These are phyloP conservation scores for Drosophila villosipedis DNA, from an alignment of 2,888 invertebrate species.

Conservation along the genomic window DNA sequence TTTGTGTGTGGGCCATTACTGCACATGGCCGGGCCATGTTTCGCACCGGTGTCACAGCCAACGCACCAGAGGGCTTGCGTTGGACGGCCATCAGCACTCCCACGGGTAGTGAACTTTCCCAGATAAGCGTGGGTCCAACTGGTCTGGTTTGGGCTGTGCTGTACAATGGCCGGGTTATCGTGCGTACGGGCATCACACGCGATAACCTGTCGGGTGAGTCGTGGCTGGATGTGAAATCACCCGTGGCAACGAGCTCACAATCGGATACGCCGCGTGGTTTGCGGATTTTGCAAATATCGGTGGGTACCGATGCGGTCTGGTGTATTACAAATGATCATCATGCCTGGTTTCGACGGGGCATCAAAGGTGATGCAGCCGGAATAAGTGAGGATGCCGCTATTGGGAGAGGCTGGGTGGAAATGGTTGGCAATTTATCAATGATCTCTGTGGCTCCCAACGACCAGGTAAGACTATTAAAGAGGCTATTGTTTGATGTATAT, in stretches of 20 bases:
- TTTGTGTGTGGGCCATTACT: slow-evolving; percentile 97
- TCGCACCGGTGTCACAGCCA: slow-evolving; percentile 91
- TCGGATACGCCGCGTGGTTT: slow-evolving; percentile 85
- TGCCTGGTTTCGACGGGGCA: slow-evolving; percentile 94
- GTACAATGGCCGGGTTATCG: slow-evolving; percentile 92
- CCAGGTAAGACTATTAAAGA: slow-evolving; percentile 87
- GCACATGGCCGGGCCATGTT: slow-evolving; percentile 95
- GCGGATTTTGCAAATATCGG: slow-evolving; percentile 91
- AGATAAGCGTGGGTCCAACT: slow-evolving; percentile 93
- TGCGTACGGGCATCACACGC: slow-evolving; percentile 93
- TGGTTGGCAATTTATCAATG: slow-evolving; percentile 93
- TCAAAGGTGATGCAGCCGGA: slow-evolving; percentile 90
- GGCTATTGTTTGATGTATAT: no score
- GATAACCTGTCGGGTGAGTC: slow-evolving; percentile 88
- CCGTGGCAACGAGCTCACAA: slow-evolving; percentile 84
- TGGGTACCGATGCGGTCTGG: slow-evolving; percentile 91
- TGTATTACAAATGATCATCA: slow-evolving; percentile 93
- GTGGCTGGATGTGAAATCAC: slow-evolving; percentile 93
- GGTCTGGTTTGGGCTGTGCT: slow-evolving; percentile 95
- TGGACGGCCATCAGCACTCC: slow-evolving; percentile 93
- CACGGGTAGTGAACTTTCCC: slow-evolving; percentile 92
- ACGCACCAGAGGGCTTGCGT: slow-evolving; percentile 93
- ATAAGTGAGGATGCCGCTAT: slow-evolving; percentile 91
- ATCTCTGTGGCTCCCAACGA: slow-evolving; percentile 95
- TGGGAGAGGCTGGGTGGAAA: slow-evolving; percentile 95